A percentile compares a stretch with the other conserved stretches of the same genome.
These are phyloP conservation scores for Drosophila lacteicornis DNA, from an alignment of 1,140 invertebrate species.

Conservation along the genomic window DNA sequence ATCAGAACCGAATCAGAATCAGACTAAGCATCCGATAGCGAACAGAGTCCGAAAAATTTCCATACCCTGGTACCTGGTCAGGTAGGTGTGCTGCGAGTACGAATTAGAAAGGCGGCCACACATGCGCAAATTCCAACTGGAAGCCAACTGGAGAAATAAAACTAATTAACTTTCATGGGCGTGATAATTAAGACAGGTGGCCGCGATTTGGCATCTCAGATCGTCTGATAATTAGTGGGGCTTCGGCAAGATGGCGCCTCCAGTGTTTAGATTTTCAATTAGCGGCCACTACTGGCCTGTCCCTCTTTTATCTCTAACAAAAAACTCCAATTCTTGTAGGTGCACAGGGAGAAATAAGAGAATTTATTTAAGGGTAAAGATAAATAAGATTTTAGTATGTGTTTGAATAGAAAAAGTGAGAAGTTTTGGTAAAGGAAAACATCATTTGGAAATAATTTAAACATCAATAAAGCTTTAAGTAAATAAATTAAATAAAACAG, in stretches of 20 bases:
- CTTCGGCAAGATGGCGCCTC: conserved; percentile 48
- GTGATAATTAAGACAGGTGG: conserved; percentile 57
- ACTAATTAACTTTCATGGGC: conserved; percentile 49
- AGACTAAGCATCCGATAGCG: conserved; percentile 3
- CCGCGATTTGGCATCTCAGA: conserved; percentile 41
- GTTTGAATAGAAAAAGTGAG: too few relatives aligned
- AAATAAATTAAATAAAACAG: too few relatives aligned
- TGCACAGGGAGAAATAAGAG: not conserved
- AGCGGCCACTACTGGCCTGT: conserved; percentile 33
- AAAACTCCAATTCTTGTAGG: conserved; percentile 6
- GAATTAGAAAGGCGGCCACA: conserved; percentile 70
- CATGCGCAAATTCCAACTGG: conserved; percentile 23
- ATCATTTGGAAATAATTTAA: not conserved
- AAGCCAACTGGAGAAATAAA: conserved; percentile 22
- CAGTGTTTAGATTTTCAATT: conserved; percentile 52
- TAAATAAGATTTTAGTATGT: not conserved
- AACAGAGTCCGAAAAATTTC: conserved; percentile 47
- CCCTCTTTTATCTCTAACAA: not conserved
- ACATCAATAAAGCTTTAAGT: too few relatives aligned
- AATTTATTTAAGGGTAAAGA: too few relatives aligned
- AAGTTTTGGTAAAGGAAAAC: too few relatives aligned
- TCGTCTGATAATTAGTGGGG: conserved; percentile 37
- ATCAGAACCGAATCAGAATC: conserved; percentile 31
- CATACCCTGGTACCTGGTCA: conserved; percentile 55
- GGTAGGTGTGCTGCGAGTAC: conserved; percentile 62